Evolutionary conservation across 2,797 vertebrate genomes (phyloP).

Genomic region (Spheniscus humboldti): DNA sequence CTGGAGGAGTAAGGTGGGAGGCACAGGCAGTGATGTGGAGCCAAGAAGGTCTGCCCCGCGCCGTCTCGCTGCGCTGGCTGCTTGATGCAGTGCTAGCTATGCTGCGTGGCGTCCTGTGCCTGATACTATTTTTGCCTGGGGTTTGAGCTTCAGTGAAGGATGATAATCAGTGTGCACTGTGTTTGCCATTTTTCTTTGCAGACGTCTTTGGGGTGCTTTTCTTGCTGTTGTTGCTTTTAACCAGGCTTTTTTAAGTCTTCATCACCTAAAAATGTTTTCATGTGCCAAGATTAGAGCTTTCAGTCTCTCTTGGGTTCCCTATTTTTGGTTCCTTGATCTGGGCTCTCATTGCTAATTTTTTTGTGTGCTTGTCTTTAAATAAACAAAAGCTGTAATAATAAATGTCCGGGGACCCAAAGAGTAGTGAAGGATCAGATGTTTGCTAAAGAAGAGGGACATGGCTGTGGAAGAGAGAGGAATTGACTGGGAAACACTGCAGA

Average conservation of each 20-base stretch:
- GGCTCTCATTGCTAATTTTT: background rate
- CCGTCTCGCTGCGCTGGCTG: background rate
- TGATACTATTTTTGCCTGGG: background rate
- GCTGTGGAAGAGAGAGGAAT: background rate
- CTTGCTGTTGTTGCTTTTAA: background rate
- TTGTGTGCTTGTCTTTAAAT: background rate
- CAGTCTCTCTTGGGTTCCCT: background rate
- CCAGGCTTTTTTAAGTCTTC: background rate
- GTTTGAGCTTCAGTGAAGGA: background rate
- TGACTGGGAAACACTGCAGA: background rate
- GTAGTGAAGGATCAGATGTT: background rate
- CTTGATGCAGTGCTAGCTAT: background rate
- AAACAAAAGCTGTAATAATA: conserved; percentile 14
- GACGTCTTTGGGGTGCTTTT: background rate
- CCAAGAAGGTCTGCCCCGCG: background rate
- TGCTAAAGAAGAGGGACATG: background rate
- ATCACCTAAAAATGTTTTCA: background rate
- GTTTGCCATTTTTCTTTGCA: conserved; percentile 3
- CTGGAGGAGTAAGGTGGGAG: accelerated
- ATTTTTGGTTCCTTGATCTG: conserved; percentile 26
- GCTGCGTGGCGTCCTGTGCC: background rate
- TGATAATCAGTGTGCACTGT: background rate
- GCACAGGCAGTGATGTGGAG: background rate
- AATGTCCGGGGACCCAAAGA: background rate
- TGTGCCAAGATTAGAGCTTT: background rate